A percentile compares a stretch with the other conserved stretches of the same genome.
Evolutionary conservation across 2,113 vertebrate genomes (phyloP).

Genomic region (Bos indicus): DNA sequence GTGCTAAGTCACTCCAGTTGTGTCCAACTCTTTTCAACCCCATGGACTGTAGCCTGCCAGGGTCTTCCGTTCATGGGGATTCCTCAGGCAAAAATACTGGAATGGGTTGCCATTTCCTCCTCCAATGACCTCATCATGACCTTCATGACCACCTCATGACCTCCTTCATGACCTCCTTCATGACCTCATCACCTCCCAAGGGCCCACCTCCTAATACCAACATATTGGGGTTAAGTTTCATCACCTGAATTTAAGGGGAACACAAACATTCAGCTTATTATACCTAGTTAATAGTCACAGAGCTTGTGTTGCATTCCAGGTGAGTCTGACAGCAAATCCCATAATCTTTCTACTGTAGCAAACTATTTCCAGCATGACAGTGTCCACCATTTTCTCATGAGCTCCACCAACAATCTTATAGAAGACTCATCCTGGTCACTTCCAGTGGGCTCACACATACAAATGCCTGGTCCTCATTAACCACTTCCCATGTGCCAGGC

Average conservation of each 20-base stretch:
- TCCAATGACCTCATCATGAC: not conserved
- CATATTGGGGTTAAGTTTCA: not conserved
- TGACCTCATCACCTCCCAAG: not conserved
- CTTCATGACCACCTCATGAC: not conserved
- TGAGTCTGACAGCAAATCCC: not conserved
- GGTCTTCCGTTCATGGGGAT: not conserved
- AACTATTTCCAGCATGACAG: accelerated
- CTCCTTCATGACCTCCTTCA: not conserved
- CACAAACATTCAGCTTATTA: not conserved
- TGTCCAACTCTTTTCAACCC: not conserved
- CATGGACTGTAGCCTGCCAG: not conserved
- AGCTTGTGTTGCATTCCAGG: not conserved
- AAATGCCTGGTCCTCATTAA: not conserved
- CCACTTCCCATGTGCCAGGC: not conserved
- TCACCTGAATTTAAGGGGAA: not conserved
- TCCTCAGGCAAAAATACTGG: not conserved
- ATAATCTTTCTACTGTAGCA: no score
- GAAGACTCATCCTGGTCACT: not conserved
- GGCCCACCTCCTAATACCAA: not conserved
- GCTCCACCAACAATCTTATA: accelerated
- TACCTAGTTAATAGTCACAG: not conserved
- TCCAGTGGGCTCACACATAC: no score
- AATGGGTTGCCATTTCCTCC: not conserved
- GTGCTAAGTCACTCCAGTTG: not conserved
- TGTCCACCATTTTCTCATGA: not conserved